A percentile compares a stretch with the other conserved stretches of the same genome.
These are phyloP conservation scores for Caenorhabditis parvicauda DNA, from an alignment of 2,888 invertebrate genomes.

Conservation along the genomic window DNA sequence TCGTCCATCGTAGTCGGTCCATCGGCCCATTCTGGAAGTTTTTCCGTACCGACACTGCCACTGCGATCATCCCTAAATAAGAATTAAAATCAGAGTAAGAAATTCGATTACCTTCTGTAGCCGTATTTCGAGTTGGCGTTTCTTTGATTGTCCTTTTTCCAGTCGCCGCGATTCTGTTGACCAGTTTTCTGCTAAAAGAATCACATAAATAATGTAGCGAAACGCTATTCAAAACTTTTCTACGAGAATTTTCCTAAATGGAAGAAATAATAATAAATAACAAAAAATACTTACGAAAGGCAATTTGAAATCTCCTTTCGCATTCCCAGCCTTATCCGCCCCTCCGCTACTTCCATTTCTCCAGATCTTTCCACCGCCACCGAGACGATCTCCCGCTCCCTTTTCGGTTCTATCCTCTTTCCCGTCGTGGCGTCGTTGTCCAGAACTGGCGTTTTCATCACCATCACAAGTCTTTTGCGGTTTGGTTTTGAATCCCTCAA, in stretches of 20 bases:
- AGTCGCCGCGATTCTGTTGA: no score
- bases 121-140: background rate
- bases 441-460: constrained; percentile 50
- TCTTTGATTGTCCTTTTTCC: no score
- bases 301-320: constrained; percentile 43
- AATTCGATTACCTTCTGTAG: background rate
- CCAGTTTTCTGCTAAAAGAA: no score
- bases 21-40: constrained; percentile 61
- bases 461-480: constrained; percentile 35
- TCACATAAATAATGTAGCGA: no score
- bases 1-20: constrained; percentile 60
- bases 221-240: no score
- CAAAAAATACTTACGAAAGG: constrained; percentile 38
- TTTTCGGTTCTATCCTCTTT: constrained; percentile 5
- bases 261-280: no score
- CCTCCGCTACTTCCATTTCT: constrained; percentile 26
- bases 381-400: constrained; percentile 14
- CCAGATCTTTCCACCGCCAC: constrained; percentile 34
- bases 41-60: constrained; percentile 34
- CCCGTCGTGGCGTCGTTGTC: no score
- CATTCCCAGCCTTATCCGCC: constrained; percentile 21
- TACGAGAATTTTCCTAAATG: no score
- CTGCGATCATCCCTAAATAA: constrained; percentile 27
- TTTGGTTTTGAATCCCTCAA: constrained; percentile 49
- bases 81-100: background rate